Base-by-base conservation (phyloP, 2,888 invertebrate species). In the Synergus itoensis region DNA sequence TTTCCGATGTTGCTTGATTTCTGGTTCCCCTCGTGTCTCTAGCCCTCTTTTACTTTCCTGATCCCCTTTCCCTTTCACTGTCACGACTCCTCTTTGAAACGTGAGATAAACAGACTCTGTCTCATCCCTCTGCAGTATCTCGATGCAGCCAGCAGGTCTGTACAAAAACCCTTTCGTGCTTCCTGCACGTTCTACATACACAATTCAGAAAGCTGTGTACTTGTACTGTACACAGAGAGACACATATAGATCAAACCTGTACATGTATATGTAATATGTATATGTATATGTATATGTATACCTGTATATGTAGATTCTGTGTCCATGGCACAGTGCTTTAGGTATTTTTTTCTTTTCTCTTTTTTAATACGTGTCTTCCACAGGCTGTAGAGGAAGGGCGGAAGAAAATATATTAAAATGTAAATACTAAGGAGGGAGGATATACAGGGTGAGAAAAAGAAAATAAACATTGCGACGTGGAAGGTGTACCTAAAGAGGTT, bases 31-130 rank as follows among this genome's bases (percentile, higher is more conserved):
- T 57, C 67, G 36, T 64, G 69, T 78, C 40, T 40, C 65, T 21
- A 28, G 40, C 41, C 73, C 77, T 63, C 16, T 62, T 43, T 45
- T 36, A 41, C n/a, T 28, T 28, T 28, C 2, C 28, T 28, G 28
- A 28, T 48, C 41, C 69, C 65, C 53, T 48, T 5, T 21, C 41
- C 41, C 36, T 57, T 36, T 53, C 62, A 45, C 77, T 77, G 76
- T 79, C 76, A 64, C 63, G 78, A 64, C 12, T 80, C 76, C 75
- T 77, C 78, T 78, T 75, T 73, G 69, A 73, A 73, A 73, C 45
- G 12, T 48, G 69, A 73, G 69, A 73, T 73, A 73, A 73, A 73
- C 69, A 73, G 69, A 73, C 48, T 73, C 69, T 8, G 1, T 4
- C 69, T 73, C 69, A 53, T 73, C 69, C 69, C 69, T 53, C 28